A percentile compares a stretch with the other conserved stretches of the same genome.
Conservation (phyloP, 2,797 vertebrate genomes). For the Neosilurus hyrtlii region DNA sequence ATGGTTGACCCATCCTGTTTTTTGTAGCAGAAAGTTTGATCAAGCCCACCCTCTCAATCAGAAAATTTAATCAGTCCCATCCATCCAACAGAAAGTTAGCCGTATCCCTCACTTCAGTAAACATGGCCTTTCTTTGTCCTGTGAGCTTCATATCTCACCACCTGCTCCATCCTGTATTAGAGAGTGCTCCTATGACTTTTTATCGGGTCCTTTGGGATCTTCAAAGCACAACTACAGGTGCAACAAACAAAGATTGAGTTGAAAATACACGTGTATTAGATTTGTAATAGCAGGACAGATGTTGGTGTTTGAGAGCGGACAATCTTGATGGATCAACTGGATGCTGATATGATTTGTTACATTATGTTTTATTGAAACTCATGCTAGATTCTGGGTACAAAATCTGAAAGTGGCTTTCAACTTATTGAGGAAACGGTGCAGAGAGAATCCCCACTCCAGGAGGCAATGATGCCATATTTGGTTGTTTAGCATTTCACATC, state of each 20-base stretch:
- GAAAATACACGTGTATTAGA: neutral
- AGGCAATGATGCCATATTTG: neutral
- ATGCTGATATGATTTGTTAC: neutral
- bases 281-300: neutral
- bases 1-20: neutral
- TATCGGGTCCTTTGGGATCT: neutral
- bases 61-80: neutral
- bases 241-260: neutral
- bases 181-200: neutral
- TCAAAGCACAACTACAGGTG: neutral
- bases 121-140: neutral
- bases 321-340: neutral
- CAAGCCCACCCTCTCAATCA: neutral
- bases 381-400: neutral
- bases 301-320: neutral
- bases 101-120: neutral
- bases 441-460: neutral
- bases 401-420: neutral
- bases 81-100: neutral
- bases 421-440: neutral
- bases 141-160: slow-evolving; percentile 1
- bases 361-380: neutral
- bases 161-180: neutral
- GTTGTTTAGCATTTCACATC: neutral
- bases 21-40: neutral